A percentile compares a stretch with the other conserved stretches of the same genome.
phyloP scores from a whole-genome alignment of 2,888 invertebrate genomes.

The Blera fallax region DNA sequence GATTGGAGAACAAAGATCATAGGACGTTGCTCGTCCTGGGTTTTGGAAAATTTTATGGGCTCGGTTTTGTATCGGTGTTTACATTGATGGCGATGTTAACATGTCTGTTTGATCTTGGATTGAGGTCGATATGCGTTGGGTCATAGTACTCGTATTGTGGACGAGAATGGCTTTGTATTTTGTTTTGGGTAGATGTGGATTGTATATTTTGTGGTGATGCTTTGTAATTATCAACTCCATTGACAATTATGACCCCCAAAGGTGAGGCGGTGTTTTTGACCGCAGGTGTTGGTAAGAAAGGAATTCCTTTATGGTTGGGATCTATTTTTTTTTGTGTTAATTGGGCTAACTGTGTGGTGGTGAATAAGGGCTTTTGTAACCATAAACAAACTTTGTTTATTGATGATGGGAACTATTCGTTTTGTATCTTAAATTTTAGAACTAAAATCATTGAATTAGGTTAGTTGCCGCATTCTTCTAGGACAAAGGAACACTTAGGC shows the following conservation, averaged over 20 bases:
- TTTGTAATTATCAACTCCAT: constrained; percentile 36
- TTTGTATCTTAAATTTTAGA: not conserved
- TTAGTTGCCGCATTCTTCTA: not conserved
- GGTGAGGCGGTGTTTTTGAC: constrained; percentile 32
- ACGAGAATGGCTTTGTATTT: not conserved
- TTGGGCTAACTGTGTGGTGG: constrained; percentile 24
- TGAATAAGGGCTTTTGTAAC: not conserved
- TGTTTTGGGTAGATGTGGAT: not conserved
- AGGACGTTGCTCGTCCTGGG: constrained; percentile 21
- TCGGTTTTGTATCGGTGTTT: constrained; percentile 36
- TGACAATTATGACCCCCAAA: constrained; percentile 41
- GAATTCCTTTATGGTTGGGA: not conserved
- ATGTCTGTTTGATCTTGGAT: constrained; percentile 10
- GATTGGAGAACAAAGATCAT: constrained; percentile 39
- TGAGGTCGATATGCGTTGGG: not conserved
- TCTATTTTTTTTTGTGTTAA: constrained; percentile 3
- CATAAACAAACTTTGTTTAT: constrained; percentile 5
- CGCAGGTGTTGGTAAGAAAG: not conserved
- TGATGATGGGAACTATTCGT: not conserved
- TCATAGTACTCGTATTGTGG: not conserved
- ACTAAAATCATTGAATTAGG: not conserved
- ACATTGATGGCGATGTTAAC: constrained; percentile 1
- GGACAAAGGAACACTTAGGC: too few species aligned
- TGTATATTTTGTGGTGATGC: not conserved
- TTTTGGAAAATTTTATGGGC: constrained; percentile 38